A percentile compares a stretch with the other conserved stretches of the same genome.
Evolutionary conservation across 2,113 vertebrate species (phyloP).

Genomic region (Callionymus lyra): DNA sequence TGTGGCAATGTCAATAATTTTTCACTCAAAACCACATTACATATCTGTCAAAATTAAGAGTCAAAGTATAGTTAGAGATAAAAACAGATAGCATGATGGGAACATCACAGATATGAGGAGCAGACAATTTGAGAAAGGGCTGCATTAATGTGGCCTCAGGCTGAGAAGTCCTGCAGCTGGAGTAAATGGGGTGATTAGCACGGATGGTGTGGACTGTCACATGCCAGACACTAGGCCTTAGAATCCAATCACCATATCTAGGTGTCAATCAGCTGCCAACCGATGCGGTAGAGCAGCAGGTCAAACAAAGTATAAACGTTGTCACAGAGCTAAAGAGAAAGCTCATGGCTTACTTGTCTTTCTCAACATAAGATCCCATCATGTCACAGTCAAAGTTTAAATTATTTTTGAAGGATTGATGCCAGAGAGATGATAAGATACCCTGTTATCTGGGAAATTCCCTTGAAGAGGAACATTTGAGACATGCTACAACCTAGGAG

Average conservation of each 20-base stretch:
- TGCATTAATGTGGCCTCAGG: conserved; percentile 32
- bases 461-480: conserved; percentile 16
- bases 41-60: conserved; percentile 25
- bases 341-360: conserved; percentile 21
- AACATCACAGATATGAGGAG: neutral
- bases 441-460: conserved; percentile 36
- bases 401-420: conserved; percentile 22
- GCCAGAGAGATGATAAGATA: conserved; percentile 11
- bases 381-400: conserved; percentile 10
- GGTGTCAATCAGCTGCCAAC: conserved; percentile 53
- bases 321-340: conserved; percentile 5
- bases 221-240: conserved; percentile 40
- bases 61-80: conserved; percentile 10
- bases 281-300: conserved; percentile 42
- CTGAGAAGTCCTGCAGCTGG: conserved; percentile 37
- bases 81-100: conserved; percentile 11
- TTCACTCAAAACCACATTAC: conserved; percentile 18
- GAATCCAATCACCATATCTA: conserved; percentile 44
- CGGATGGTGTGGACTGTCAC: conserved; percentile 55
- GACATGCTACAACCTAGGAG: no score
- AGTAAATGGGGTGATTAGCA: conserved; percentile 60
- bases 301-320: conserved; percentile 31
- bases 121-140: conserved; percentile 13
- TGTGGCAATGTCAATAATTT: conserved; percentile 42
- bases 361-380: conserved; percentile 24